Conservation (phyloP, 2,888 invertebrate genomes). For the Luperina nickerlii region DNA sequence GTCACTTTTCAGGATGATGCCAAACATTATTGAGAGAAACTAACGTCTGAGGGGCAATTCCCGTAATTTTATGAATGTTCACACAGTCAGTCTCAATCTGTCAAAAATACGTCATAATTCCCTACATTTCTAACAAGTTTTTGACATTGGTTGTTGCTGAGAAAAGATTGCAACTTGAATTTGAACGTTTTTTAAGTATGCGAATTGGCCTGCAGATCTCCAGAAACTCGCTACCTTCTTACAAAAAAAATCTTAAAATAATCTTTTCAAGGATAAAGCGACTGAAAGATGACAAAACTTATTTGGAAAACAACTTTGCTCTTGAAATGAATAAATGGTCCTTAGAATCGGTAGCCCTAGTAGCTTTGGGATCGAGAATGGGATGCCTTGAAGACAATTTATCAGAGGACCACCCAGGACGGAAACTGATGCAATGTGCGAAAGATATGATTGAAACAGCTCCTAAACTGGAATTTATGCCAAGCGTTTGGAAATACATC, state of each 20-base stretch:
- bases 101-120: too few relatives aligned
- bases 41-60: neutral
- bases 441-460: constrained; percentile 77
- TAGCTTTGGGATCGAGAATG: constrained; percentile 81
- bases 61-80: neutral
- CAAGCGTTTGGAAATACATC: constrained; percentile 78
- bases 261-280: constrained; percentile 77
- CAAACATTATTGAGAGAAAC: too few relatives aligned
- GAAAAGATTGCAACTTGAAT: too few relatives aligned
- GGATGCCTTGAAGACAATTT: constrained; percentile 80
- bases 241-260: too few relatives aligned
- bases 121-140: too few relatives aligned
- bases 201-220: too few relatives aligned
- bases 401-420: constrained; percentile 77
- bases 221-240: neutral
- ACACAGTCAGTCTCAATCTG: too few relatives aligned
- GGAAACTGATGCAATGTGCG: constrained; percentile 76
- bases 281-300: constrained; percentile 74
- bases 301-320: constrained; percentile 84
- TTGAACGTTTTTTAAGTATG: too few relatives aligned
- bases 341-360: constrained; percentile 89
- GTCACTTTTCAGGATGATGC: too few relatives aligned
- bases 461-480: constrained; percentile 78
- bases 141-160: too few relatives aligned
- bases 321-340: constrained; percentile 91